Evolutionary conservation across 2,888 invertebrate genomes (phyloP).

Genomic region (Chouioia cunea): DNA sequence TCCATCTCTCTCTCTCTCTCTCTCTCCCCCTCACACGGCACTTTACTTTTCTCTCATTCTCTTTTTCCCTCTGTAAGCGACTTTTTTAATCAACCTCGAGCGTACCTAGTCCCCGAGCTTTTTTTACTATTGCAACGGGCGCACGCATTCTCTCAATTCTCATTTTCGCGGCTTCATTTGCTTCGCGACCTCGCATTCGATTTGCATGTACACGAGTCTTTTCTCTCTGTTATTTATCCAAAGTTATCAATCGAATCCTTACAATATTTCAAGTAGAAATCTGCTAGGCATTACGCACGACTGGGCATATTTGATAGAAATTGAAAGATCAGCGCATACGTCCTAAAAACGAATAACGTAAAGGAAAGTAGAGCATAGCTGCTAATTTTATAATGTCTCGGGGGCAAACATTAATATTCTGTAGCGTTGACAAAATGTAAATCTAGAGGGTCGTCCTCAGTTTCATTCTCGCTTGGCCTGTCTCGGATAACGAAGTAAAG

Average conservation of each 20-base stretch:
- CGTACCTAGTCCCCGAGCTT: neutral
- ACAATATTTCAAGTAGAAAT: no score
- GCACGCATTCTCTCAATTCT: neutral
- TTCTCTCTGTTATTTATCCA: no score
- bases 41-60: neutral
- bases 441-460: slow-evolving; percentile 50
- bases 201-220: neutral
- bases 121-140: neutral
- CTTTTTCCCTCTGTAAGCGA: slow-evolving; percentile 13
- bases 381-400: slow-evolving; percentile 54
- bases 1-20: neutral
- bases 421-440: slow-evolving; percentile 53
- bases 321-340: neutral
- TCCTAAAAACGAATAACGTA: slow-evolving; percentile 17
- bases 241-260: no score
- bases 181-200: slow-evolving; percentile 16
- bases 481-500: neutral
- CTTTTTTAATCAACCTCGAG: slow-evolving; percentile 41
- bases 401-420: slow-evolving; percentile 54
- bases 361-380: slow-evolving; percentile 28
- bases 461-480: slow-evolving; percentile 10
- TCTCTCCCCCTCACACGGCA: neutral
- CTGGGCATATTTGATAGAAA: neutral
- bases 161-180: slow-evolving; percentile 14
- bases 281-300: no score